Percentiles rank a stretch among this genome's conserved stretches.
Evolutionary conservation across 2,113 vertebrate species (phyloP).

Genomic region (Mesitornis unicolor): DNA sequence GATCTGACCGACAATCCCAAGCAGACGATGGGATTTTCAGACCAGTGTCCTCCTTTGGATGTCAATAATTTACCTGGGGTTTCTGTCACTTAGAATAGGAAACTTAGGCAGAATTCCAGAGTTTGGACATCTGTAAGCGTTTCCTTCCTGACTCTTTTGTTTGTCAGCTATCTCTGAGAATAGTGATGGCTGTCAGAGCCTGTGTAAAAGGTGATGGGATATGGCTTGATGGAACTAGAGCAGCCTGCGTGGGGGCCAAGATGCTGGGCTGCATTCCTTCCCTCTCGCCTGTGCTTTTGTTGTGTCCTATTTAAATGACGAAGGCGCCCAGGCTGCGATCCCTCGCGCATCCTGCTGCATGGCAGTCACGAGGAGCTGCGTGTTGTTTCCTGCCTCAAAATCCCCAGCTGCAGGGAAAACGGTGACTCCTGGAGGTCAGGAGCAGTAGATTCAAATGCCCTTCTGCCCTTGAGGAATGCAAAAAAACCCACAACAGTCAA

Average conservation of each 20-base stretch:
- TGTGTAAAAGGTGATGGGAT: background rate
- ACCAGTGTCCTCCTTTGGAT: background rate
- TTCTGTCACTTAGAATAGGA: background rate
- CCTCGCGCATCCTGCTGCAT: background rate
- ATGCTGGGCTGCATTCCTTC: background rate
- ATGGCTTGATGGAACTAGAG: slow-evolving; percentile 27
- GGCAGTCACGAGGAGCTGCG: background rate
- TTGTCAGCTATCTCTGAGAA: background rate
- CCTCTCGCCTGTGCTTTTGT: background rate
- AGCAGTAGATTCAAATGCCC: background rate
- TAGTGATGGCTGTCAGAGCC: background rate
- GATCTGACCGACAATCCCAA: background rate
- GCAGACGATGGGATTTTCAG: background rate
- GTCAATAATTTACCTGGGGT: background rate
- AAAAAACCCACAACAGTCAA: too few relatives aligned
- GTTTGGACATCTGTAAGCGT: background rate
- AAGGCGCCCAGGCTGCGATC: background rate
- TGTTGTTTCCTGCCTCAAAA: background rate
- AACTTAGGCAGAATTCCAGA: background rate
- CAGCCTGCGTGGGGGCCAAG: background rate
- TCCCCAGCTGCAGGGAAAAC: slow-evolving; percentile 1
- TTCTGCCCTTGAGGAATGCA: slow-evolving; percentile 21
- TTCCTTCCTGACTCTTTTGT: background rate
- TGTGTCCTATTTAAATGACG: background rate
- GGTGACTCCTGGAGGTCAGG: background rate